Base-by-base conservation (phyloP, 2,888 invertebrate genomes). In the Clepsis dumicolana region DNA sequence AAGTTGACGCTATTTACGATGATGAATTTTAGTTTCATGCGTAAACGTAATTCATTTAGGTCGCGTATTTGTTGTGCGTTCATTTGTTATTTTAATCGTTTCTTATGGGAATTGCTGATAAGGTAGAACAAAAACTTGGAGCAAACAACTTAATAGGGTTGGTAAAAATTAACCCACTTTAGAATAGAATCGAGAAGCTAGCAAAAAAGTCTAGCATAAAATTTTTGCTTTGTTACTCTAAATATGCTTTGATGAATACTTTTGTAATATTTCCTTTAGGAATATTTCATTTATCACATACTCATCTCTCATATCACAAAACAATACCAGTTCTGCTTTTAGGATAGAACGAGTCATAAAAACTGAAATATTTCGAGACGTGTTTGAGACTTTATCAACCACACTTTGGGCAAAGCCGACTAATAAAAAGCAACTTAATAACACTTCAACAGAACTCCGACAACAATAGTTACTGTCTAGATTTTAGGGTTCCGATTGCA, bases 1-100 rank as follows among this genome's bases (percentile, higher is more conserved):
- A 54, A 62, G 54, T 66, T 44, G 56, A n/a, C 57, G 48, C 35
- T 63, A 63, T 62, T 63, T 57, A 66, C 27, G 61, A 48, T 38
- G 56, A 27, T 57, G 62, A 63, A 35, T 32, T 57, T 50, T 41
- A 27, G 67, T 50, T 57, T 59, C 50, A 48, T 57, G 16, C 12
- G 50, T 65, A 48, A 65, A 35, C 8, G 57, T 48, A 48, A 21
- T 48, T 4, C 21, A 12, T 48, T 48, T 21, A 16, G 48, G 12
- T 2, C 8, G 12, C 21, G 21, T 48, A 48, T 48, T 48, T 48
- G 4, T 21, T 18, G 2, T 21, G 5, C 48, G 10, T 21, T 10
- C 21, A 21, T 48, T 48, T 21, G 8, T 44, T 44, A 18, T 48
- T 48, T 48, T 48, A 21, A 48, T 48, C 18, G 16, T 18, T 1